Evolutionary conservation across 2,113 vertebrate species (phyloP), one percentile per base, ranked within the genome.

Genomic region (Ginglymostoma cirratum): DNA sequence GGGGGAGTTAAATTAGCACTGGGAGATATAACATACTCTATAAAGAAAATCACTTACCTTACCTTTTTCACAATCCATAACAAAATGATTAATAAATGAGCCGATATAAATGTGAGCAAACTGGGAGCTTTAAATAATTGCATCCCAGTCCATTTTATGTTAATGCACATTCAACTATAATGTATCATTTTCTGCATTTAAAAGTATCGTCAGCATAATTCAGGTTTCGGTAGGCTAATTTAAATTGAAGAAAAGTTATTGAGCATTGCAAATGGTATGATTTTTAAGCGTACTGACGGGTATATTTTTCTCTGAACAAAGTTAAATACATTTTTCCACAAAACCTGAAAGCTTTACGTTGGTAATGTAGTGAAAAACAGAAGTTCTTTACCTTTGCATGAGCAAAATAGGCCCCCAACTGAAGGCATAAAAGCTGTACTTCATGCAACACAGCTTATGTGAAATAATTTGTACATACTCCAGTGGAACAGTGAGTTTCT

Each of bases 1-100:
- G 98, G 98, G 97, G 98, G 98, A 98, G 97, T 98, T 98, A 98
- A 98, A 98, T 98, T 98, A 98, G 97, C 97, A 97, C 96, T 97
- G 97, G 97, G 98, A 98, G 97, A 98, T 95, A 69, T 95, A 95
- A 95, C 66, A 70, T 95, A 95, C 94, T 95, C 94, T 98, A 98
- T 98, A 98, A 98, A 98, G 98, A 97, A 97, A 97, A 97, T 95
- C 96, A 96, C 97, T 97, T 98, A 97, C 97, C 97, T 97, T 98
- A 96, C 96, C 97, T 97, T 97, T 98, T 97, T 98, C 97, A 97
- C 97, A 97, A 96, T 98, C 97, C 97, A 96, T 97, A 97, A 96
- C 86, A 96, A 97, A 97, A 97, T 97, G 97, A 98, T 97, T 98
- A 98, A 97, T 96, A 98, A 98, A 98, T 97, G 97, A 98, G 97